Conservation (phyloP, 2,888 invertebrate species). For the Pogonocherus hispidulus region DNA sequence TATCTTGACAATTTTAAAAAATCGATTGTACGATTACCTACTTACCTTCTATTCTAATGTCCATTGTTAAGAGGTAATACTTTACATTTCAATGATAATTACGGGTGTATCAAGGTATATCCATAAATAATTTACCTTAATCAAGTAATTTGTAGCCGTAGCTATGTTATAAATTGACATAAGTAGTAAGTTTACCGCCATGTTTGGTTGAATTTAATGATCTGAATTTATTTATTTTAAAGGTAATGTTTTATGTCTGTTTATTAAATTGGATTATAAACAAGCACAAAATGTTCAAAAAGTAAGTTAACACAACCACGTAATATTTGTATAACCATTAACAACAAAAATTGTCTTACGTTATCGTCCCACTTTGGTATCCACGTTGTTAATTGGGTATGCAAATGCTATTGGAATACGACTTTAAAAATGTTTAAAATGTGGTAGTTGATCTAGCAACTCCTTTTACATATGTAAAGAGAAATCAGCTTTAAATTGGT, state of each 20-base stretch:
- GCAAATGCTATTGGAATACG: constrained; percentile 41
- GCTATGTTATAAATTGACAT: constrained; percentile 41
- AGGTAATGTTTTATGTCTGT: constrained; percentile 23
- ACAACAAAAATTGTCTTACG: neutral
- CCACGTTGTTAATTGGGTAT: constrained; percentile 38
- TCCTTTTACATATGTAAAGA: constrained; percentile 43
- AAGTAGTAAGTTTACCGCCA: constrained; percentile 41
- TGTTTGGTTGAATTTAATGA: constrained; percentile 42
- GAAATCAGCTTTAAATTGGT: constrained; percentile 48
- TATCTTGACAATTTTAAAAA: neutral
- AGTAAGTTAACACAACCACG: constrained; percentile 33
- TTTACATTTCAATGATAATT: constrained; percentile 36
- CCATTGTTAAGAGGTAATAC: constrained; percentile 19
- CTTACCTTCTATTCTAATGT: constrained; percentile 16
- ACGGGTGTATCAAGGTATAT: constrained; percentile 27
- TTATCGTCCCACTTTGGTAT: neutral
- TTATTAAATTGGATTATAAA: constrained; percentile 21
- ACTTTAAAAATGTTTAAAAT: constrained; percentile 36
- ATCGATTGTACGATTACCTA: constrained; percentile 1
- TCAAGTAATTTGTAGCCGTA: constrained; percentile 37
- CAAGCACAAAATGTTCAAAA: constrained; percentile 35
- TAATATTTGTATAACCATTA: constrained; percentile 30
- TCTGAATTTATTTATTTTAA: constrained; percentile 39
- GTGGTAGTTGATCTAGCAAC: constrained; percentile 33
- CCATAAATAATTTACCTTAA: constrained; percentile 24